phyloP scores from a whole-genome alignment of 2,888 invertebrate genomes.

The Athalia cordata region DNA sequence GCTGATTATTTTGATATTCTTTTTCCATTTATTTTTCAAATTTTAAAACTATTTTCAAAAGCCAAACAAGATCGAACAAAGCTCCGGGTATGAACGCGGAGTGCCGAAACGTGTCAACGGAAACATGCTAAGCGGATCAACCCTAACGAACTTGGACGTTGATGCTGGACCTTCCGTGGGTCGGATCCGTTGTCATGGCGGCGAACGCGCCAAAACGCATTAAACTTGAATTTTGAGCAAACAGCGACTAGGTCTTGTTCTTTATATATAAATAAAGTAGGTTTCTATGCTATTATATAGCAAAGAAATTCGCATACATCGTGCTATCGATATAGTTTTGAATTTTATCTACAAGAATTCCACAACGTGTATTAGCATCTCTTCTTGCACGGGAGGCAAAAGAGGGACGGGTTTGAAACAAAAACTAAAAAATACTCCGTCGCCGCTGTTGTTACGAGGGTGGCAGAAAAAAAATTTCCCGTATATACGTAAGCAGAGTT shows the following conservation, averaged over 20 bases:
- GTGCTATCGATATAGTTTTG: background rate
- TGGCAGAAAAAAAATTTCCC: background rate
- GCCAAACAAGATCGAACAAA: constrained; percentile 27
- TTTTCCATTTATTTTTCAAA: background rate
- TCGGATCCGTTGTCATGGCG: constrained; percentile 17
- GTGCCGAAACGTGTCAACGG: constrained; percentile 59
- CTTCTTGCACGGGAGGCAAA: background rate
- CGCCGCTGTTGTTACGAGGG: background rate
- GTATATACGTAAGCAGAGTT: background rate
- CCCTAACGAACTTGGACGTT: constrained; percentile 57
- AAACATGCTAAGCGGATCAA: constrained; percentile 58
- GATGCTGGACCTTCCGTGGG: constrained; percentile 32
- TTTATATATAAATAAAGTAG: background rate
- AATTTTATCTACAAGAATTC: background rate
- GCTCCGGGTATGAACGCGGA: constrained; percentile 44
- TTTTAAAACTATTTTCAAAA: constrained; percentile 25
- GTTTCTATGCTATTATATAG: background rate
- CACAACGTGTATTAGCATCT: too few relatives aligned
- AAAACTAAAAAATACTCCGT: too few relatives aligned
- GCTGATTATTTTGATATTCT: background rate
- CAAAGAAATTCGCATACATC: too few relatives aligned
- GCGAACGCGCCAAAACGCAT: constrained; percentile 27
- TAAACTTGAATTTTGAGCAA: constrained; percentile 24
- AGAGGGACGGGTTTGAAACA: too few relatives aligned
- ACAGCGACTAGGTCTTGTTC: background rate